Base-by-base conservation (phyloP, 2,888 invertebrate species). In the Lasius fuliginosus region DNA sequence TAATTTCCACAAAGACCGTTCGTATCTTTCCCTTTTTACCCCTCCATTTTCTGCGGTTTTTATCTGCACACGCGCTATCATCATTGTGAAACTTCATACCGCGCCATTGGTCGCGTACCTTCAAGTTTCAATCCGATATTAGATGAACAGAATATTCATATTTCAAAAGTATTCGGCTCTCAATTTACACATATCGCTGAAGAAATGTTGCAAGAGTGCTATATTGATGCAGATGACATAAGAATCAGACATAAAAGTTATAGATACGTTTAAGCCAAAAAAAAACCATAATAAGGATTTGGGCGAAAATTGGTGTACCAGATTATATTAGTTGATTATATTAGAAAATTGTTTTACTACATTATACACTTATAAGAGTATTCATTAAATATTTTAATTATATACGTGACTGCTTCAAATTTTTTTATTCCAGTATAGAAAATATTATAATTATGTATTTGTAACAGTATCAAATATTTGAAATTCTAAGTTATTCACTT, bases 1-100 rank as follows among this genome's bases (percentile, higher is more conserved):
- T 89, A 86, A 90, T 90, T 90, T 87, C 84, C 87, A 86, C 89
- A 90, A 90, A 86, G 90, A 76, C 79, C 58, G 36, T 65, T n/a
- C 23, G 27, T 68, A 60, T 83, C 75, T 71, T 85, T 82, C 23
- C 30, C 69, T 76, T 64, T 65, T 76, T 83, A 62, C 23, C 58
- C 27, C 75, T 40, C 62, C 42, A 71, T 79, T 82, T 67, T 76
- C 65, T 79, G 85, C 65, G 88, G 84, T 83, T 75, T 79, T 74
- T 49, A 68, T 27, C 69, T 12, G 58, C 62, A 33, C 83, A 62
- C 69, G 53, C 65, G 68, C 82, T 83, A 85, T 90, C 89, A 88
- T 89, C 89, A 83, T 74, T 85, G 60, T 83, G 90, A 90, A 90
- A 89, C 36, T 27, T 71, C 79, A 73, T 73, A 71, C 36, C 36